Conservation (phyloP, 2,797 vertebrate genomes). For the Anomalospiza imberbis region DNA sequence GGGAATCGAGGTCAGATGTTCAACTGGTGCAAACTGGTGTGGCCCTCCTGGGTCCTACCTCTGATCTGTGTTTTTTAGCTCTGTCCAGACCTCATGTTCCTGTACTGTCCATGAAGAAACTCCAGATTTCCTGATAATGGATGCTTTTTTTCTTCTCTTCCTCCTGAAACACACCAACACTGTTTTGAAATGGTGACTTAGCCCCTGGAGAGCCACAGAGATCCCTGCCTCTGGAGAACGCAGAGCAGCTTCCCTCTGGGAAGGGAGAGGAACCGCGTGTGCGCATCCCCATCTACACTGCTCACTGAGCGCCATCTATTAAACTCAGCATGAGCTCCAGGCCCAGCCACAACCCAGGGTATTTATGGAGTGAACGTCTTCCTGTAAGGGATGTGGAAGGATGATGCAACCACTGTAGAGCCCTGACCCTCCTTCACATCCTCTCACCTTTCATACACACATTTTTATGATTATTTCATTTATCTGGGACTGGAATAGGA, state of each 20-base stretch:
- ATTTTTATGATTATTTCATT: not conserved
- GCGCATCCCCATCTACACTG: accelerated
- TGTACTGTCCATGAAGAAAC: not conserved
- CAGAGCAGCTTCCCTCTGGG: not conserved
- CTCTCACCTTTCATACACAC: not conserved
- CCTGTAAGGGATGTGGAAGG: not conserved
- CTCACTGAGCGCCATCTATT: not conserved
- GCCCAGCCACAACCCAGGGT: not conserved
- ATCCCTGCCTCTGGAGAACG: not conserved
- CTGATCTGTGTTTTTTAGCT: not conserved
- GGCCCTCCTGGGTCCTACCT: not conserved
- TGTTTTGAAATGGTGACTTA: not conserved
- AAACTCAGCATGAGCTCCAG: not conserved
- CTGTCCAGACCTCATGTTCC: not conserved
- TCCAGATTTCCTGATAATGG: not conserved
- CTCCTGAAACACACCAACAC: not conserved
- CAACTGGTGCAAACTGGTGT: not conserved
- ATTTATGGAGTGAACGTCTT: not conserved
- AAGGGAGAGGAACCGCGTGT: not conserved
- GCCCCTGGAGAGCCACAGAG: not conserved
- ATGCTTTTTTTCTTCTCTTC: not conserved
- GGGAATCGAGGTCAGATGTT: not conserved
- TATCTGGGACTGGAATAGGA: not conserved
- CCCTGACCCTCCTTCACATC: not conserved
- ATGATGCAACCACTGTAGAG: not conserved